Conservation (phyloP, 2,888 invertebrate genomes). For the Thymelicus sylvestris region DNA sequence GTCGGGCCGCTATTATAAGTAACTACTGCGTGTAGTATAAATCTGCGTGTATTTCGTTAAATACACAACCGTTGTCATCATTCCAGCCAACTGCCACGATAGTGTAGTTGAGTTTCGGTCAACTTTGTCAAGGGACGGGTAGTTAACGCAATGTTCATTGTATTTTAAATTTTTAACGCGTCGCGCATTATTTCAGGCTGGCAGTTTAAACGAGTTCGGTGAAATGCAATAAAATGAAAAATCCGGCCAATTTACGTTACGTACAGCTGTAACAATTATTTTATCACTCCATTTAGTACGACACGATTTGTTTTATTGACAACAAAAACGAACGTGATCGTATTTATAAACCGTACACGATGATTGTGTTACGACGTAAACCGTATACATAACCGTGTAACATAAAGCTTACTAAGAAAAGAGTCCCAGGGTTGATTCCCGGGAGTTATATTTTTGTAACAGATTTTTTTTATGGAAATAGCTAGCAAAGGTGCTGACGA, state of each 20-base stretch:
- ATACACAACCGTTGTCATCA: slow-evolving; percentile 11
- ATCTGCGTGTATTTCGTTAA: slow-evolving; percentile 14
- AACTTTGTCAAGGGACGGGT: slow-evolving; percentile 4
- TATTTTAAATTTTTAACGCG: slow-evolving; percentile 18
- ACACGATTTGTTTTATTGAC: slow-evolving; percentile 30
- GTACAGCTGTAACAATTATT: slow-evolving; percentile 33
- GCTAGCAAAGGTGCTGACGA: no score
- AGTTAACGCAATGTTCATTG: not conserved
- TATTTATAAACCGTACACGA: not conserved
- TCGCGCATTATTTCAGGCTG: slow-evolving; percentile 20
- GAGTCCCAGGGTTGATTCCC: no score
- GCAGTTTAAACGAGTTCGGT: slow-evolving; percentile 27
- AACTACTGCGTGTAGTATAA: slow-evolving; percentile 5
- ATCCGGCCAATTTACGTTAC: slow-evolving; percentile 30
- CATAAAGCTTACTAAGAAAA: no score
- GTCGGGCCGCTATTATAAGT: slow-evolving; percentile 22
- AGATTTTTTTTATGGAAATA: no score
- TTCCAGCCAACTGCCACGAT: slow-evolving; percentile 10
- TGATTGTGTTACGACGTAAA: not conserved
- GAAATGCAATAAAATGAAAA: slow-evolving; percentile 34
- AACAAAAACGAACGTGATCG: slow-evolving; percentile 24
- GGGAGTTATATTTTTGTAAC: no score
- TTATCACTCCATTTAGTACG: slow-evolving; percentile 31
- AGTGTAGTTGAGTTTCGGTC: slow-evolving; percentile 6
- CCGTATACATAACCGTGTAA: not conserved